Percentiles rank a stretch among this genome's conserved stretches.
phyloP scores from a whole-genome alignment of 2,888 invertebrate genomes.

The Buathra laborator region DNA sequence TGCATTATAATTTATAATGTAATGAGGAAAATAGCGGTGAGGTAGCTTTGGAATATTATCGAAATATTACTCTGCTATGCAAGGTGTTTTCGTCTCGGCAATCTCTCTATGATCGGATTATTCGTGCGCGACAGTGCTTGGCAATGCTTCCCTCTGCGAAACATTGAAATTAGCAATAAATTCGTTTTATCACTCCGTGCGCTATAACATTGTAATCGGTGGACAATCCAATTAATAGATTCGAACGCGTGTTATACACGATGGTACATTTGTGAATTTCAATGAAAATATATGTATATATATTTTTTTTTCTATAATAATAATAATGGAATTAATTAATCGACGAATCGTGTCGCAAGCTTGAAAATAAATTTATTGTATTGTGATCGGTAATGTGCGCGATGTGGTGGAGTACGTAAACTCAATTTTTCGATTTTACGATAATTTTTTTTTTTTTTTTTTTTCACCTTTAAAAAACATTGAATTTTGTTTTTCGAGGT shows the following conservation, averaged over 20 bases:
- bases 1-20: constrained; percentile 21
- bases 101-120: constrained; percentile 56
- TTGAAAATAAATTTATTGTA: constrained; percentile 2
- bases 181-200: constrained; percentile 62
- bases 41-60: constrained; percentile 48
- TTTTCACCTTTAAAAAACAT: not conserved
- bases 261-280: constrained; percentile 51
- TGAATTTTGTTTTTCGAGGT: not conserved
- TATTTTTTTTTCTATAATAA: not conserved
- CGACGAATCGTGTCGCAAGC: not conserved
- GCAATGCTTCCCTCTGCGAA: not conserved
- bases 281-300: constrained; percentile 19
- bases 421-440: not conserved
- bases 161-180: constrained; percentile 66
- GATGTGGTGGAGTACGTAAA: not conserved
- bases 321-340: constrained; percentile 18
- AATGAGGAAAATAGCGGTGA: constrained; percentile 47
- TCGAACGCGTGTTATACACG: constrained; percentile 26
- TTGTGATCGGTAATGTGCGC: not conserved
- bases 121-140: not conserved
- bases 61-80: constrained; percentile 17
- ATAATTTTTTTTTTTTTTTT: not conserved
- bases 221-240: constrained; percentile 66
- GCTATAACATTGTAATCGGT: constrained; percentile 57
- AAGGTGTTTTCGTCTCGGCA: constrained; percentile 33